Percentiles rank a stretch among this genome's conserved stretches.
Conservation (phyloP, 2,797 vertebrate species). For the Denticeps clupeoides region DNA sequence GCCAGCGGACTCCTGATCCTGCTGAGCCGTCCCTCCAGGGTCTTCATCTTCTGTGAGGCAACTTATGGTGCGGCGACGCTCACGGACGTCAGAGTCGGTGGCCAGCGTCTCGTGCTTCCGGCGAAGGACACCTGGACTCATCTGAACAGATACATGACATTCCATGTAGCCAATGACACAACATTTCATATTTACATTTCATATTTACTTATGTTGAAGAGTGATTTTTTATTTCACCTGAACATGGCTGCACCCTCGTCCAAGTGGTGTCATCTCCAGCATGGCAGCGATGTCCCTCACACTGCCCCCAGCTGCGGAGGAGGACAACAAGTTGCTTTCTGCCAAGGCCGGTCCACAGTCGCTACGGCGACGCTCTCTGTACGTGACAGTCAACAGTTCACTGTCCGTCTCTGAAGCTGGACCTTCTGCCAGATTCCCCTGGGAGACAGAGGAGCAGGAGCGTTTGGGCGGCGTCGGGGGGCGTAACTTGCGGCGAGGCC, state of each 20-base stretch:
- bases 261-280: constrained; percentile 81
- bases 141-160: background rate
- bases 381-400: too few species aligned
- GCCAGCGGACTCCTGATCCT: background rate
- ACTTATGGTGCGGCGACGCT: constrained; percentile 79
- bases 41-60: constrained; percentile 44
- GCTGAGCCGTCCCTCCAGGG: constrained; percentile 43
- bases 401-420: constrained; percentile 25
- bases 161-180: too few species aligned
- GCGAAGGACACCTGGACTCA: constrained; percentile 36
- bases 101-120: background rate
- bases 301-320: constrained; percentile 70
- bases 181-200: too few species aligned
- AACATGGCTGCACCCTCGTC: constrained; percentile 58
- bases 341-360: too few species aligned
- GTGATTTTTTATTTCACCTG: constrained; percentile 33
- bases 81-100: constrained; percentile 24
- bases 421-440: constrained; percentile 66
- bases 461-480: constrained; percentile 88
- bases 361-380: constrained; percentile 71
- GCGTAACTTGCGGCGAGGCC: constrained; percentile 86
- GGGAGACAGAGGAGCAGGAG: constrained; percentile 87
- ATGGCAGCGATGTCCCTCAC: constrained; percentile 90
- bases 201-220: too few species aligned
- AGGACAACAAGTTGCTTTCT: constrained; percentile 42